Conservation (phyloP, 2,797 vertebrate genomes). For the Pitangus sulphuratus region DNA sequence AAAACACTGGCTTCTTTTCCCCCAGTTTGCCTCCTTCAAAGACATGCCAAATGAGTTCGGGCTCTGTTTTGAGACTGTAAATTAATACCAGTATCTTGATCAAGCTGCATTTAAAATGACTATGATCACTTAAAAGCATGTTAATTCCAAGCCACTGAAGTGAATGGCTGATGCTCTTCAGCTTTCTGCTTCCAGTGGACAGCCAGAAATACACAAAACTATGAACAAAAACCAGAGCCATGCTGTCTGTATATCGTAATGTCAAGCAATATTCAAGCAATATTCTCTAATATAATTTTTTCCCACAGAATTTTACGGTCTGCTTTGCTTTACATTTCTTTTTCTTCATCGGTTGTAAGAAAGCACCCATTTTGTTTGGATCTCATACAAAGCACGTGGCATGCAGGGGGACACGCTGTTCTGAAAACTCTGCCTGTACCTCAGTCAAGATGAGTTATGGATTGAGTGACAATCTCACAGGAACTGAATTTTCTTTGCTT, state of each 20-base stretch:
- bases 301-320: not conserved
- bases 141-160: not conserved
- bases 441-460: not conserved
- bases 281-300: not conserved
- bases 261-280: not conserved
- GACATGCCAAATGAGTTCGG: not conserved
- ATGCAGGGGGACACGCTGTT: not conserved
- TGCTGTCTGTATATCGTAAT: not conserved
- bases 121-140: not conserved
- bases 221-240: not conserved
- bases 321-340: not conserved
- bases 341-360: not conserved
- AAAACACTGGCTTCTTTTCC: not conserved
- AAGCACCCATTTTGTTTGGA: not conserved
- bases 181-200: not conserved
- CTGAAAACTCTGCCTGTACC: not conserved
- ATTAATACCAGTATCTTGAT: conserved; percentile 48
- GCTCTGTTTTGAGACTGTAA: conserved; percentile 29
- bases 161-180: not conserved
- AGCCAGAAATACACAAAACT: not conserved
- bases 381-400: not conserved
- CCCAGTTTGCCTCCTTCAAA: conserved; percentile 42
- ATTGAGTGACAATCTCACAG: not conserved
- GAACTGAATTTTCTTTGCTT: not conserved
- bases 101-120: conserved; percentile 29